Evolutionary conservation across 2,113 vertebrate species (phyloP), one percentile per base, ranked within the genome.

Genomic region (Daubentonia madagascariensis): DNA sequence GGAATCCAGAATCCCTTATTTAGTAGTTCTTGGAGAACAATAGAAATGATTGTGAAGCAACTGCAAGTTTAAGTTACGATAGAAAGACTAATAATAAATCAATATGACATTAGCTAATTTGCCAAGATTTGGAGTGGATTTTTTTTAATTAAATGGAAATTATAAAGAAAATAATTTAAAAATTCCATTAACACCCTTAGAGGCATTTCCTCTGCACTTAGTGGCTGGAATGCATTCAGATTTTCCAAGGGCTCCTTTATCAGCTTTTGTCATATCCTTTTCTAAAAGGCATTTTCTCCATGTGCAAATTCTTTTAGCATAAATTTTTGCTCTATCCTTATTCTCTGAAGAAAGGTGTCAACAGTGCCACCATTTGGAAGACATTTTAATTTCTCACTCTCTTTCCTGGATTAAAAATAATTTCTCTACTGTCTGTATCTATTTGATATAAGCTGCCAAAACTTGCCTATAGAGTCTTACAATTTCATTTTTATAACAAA

Each of bases 81-180:
- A 10, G 37, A 88, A 96, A 85, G 10, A 70, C 50, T 76, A 76
- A 25, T 65, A 75, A 93, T 25, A 94, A 78, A 48, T 70, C 68
- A 83, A 84, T 72, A 54, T 30, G 12, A 32, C 32, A 63, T 72
- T 86, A 35, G 61, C 54, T 79, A 78, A 95, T 57, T 63, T 79
- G 32, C 52, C 37, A 92, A 79, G 61, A 52, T 54, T 63, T 84
- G 83, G 52, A 81, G 25, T 79, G n/a, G 18, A 48, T 6, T 40
- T 85, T 57, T 85, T 86, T 76, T 61, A 91, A 68, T 95, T 61
- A 84, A 84, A 57, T 86, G 68, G 73, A 89, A 95, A 81, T 89
- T 73, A 63, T 65, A 89, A 28, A 72, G 79, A 54, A 89, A 73
- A 93, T 80, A 54, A 73, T n/a, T 25, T 3, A 23, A 37, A 72